Conservation (phyloP, 2,797 vertebrate genomes). For the Rhabdophis nuchalis region DNA sequence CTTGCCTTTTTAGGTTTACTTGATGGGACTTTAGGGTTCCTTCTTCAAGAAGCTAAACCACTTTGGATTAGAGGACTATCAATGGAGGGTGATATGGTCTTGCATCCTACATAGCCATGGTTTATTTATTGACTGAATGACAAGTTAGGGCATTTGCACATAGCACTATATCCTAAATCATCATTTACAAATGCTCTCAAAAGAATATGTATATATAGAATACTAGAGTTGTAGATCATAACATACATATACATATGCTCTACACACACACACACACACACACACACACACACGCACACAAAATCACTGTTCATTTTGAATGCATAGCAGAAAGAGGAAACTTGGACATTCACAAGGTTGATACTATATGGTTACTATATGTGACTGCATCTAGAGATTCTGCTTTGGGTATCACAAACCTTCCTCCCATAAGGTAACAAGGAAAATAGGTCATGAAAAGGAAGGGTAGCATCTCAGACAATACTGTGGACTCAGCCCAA, state of each 20-base stretch:
- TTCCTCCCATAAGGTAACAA: background rate
- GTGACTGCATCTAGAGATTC: background rate
- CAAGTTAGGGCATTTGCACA: background rate
- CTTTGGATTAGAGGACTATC: background rate
- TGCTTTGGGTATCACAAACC: background rate
- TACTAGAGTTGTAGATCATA: background rate
- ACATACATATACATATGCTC: too few species aligned
- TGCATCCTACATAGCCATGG: background rate
- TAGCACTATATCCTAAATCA: background rate
- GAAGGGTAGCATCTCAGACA: background rate
- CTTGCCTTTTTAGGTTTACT: background rate
- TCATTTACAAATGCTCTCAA: background rate
- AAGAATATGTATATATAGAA: background rate
- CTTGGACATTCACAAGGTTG: background rate
- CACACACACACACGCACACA: too few species aligned
- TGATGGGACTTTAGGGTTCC: background rate
- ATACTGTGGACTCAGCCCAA: background rate
- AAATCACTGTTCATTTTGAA: too few species aligned
- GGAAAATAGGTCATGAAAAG: background rate
- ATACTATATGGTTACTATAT: background rate
- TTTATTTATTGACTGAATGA: background rate
- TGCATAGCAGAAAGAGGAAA: too few species aligned
- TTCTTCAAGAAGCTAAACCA: background rate
- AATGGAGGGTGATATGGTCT: background rate
- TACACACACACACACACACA: too few species aligned